Percentiles rank a stretch among this genome's conserved stretches.
phyloP scores from a whole-genome alignment of 2,113 vertebrate genomes.

The Xenus cinereus region DNA sequence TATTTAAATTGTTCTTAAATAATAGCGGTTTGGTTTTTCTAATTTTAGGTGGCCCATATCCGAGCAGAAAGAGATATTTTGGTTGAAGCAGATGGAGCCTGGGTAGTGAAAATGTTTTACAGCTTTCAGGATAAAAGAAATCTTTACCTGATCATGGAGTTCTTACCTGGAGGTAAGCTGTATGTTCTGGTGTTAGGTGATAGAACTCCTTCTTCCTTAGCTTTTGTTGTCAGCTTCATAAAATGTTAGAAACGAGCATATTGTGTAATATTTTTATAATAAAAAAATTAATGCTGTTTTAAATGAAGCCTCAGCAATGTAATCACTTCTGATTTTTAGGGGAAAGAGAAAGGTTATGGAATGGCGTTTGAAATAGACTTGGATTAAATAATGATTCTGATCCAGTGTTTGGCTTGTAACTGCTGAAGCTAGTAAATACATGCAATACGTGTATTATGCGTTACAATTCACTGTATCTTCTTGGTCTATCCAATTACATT shows the following conservation, averaged over 20 bases:
- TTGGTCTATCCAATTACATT: not conserved
- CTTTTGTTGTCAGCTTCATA: not conserved
- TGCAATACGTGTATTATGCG: not conserved
- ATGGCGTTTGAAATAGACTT: not conserved
- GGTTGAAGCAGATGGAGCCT: constrained; percentile 95
- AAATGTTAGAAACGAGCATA: not conserved
- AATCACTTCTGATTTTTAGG: not conserved
- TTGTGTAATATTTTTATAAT: not conserved
- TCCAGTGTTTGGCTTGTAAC: not conserved
- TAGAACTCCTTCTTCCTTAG: not conserved
- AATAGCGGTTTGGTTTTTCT: not conserved
- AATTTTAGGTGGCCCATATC: constrained; percentile 90
- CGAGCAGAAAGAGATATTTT: constrained; percentile 96
- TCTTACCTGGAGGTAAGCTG: constrained; percentile 91
- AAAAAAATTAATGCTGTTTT: not conserved
- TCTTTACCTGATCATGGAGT: constrained; percentile 99
- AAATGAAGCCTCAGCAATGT: not conserved
- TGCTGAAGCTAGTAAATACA: not conserved
- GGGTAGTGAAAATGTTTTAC: constrained; percentile 99
- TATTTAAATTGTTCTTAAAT: not conserved
- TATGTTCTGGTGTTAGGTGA: not conserved
- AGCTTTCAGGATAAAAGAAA: constrained; percentile 99
- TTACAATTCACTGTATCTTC: not conserved
- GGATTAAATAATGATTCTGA: not conserved
- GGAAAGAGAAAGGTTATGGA: not conserved